Evolutionary conservation across 1,140 invertebrate genomes (phyloP).

Genomic region (Penaeus indicus): DNA sequence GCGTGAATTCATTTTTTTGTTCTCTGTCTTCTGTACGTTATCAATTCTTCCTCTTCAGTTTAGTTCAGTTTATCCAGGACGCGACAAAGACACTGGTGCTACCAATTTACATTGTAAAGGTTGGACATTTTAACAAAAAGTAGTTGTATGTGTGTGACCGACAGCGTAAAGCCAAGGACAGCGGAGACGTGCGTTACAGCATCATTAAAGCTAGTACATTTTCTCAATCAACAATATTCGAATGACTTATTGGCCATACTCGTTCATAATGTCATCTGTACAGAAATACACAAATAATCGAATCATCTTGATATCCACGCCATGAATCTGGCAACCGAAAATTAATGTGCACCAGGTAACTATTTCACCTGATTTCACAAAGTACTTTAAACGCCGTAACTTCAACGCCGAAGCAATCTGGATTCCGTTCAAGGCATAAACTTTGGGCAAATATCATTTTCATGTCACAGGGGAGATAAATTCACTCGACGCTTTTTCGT

Average conservation of each 20-base stretch:
- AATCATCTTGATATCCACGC: too few relatives aligned
- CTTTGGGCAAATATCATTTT: neutral
- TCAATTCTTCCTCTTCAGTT: neutral
- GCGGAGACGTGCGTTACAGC: slow-evolving; percentile 10
- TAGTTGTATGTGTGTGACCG: slow-evolving; percentile 59
- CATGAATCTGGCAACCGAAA: too few relatives aligned
- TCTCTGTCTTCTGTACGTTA: neutral
- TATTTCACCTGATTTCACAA: too few relatives aligned
- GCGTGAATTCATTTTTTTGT: neutral
- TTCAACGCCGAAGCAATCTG: neutral
- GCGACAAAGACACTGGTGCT: too few relatives aligned
- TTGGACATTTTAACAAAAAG: slow-evolving; percentile 59
- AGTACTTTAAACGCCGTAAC: too few relatives aligned
- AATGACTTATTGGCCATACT: neutral
- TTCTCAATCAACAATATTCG: neutral
- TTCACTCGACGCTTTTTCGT: neutral
- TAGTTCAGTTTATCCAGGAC: slow-evolving; percentile 31
- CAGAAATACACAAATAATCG: too few relatives aligned
- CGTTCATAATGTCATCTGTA: too few relatives aligned
- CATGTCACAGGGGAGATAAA: neutral
- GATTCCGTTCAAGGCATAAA: neutral
- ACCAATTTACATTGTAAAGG: slow-evolving; percentile 30
- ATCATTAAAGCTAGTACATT: neutral
- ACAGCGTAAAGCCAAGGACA: slow-evolving; percentile 55
- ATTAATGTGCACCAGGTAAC: too few relatives aligned